Base-by-base conservation (phyloP, 2,113 vertebrate genomes). In the Oreochromis niloticus region DNA sequence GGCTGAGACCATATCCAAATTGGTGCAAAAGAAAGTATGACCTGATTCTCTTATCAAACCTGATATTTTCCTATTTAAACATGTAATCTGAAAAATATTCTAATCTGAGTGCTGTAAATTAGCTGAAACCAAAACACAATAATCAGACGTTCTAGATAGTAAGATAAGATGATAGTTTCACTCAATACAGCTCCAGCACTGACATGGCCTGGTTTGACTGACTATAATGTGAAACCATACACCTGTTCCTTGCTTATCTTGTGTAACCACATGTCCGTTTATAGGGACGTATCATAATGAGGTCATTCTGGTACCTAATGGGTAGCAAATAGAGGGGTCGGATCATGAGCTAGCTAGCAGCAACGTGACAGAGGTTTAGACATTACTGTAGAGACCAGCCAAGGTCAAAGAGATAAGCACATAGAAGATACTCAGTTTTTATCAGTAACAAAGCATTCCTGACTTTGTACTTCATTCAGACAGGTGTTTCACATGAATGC, bases 201-300 rank as follows among this genome's bases (percentile, higher is more conserved):
- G 87, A 85, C 82, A 90, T 90, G 92, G 89, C 85, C 89, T 83
- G 86, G 87, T 85, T 84, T 87, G 63, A 63, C 57, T 83, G 85
- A 90, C 61, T 82, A 83, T 32, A 79, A 87, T 59, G 85, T 83
- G 81, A 94, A 90, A 86, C 85, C 75, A 91, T 93, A 93, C 89
- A 95, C 91, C 91, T 90, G 89, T 56, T 92, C 56, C 22, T 19
- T 27, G 83, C 88, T 90, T 92, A 94, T 94, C 87, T 73, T 55
- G 32, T 24, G 78, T 82, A 80, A 56, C 6, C 84, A 79, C 80
- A 19, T 79, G 66, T 84, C 52, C 82, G 14, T 93, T 86, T 82
- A 41, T 75, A 39, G 32, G 82, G 46, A 75, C 34, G 63, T 81
- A 88, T 84, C 71, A 85, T 89, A 88, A 93, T 88, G 85, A 91